Percentiles rank a stretch among this genome's conserved stretches.
Conservation (phyloP, 2,888 invertebrate species). For the Drosophila mercatorum region DNA sequence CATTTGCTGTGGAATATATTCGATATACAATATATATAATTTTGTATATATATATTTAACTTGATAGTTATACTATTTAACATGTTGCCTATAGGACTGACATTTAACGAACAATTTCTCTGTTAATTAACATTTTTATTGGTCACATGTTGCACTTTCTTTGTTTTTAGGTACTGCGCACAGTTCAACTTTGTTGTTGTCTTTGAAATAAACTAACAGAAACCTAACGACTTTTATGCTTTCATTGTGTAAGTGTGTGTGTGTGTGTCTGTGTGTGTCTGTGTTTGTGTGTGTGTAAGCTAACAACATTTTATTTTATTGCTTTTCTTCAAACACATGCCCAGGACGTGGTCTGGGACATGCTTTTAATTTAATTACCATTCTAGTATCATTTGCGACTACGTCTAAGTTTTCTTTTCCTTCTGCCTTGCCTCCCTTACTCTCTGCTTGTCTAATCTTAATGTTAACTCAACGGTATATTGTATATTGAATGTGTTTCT, state of each 20-base stretch:
- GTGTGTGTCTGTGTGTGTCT: conserved; percentile 15
- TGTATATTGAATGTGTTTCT: conserved; percentile 40
- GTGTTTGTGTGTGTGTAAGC: conserved; percentile 22
- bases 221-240: conserved; percentile 57
- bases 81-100: conserved; percentile 18
- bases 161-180: conserved; percentile 71
- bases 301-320: conserved; percentile 63
- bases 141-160: conserved; percentile 70
- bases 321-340: conserved; percentile 65
- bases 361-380: conserved; percentile 64
- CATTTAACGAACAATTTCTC: conserved; percentile 24
- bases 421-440: conserved; percentile 27
- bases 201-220: conserved; percentile 63
- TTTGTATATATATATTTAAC: neutral
- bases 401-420: conserved; percentile 39
- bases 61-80: conserved; percentile 26
- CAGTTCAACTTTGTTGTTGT: conserved; percentile 58
- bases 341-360: conserved; percentile 28
- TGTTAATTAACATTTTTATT: conserved; percentile 47
- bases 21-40: neutral
- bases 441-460: conserved; percentile 47
- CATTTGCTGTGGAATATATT: conserved; percentile 29
- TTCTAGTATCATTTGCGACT: conserved; percentile 54
- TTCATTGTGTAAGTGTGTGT: conserved; percentile 7
- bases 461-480: conserved; percentile 67